Percentiles rank a stretch among this genome's conserved stretches.
These are phyloP conservation scores for Aviceda subcristata DNA, from an alignment of 2,113 vertebrate genomes.

Conservation along the genomic window DNA sequence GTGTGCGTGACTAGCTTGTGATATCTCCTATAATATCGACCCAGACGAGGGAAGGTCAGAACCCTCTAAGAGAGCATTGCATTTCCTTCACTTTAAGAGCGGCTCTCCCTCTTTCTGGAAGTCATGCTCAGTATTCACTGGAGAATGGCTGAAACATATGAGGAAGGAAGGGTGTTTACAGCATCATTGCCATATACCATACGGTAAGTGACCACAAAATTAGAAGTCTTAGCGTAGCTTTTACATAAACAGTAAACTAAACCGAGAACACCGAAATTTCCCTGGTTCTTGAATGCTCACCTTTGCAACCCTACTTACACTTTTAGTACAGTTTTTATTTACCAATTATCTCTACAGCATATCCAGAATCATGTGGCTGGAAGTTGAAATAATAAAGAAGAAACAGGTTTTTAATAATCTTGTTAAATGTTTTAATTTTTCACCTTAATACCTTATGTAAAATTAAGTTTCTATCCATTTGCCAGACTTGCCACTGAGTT, in stretches of 20 bases:
- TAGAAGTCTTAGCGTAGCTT: not conserved
- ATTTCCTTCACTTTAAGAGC: not conserved
- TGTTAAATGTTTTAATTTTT: not conserved
- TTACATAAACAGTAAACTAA: not conserved
- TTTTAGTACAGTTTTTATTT: not conserved
- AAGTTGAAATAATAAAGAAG: not conserved
- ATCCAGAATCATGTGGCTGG: not conserved
- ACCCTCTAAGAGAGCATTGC: not conserved
- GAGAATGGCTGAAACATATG: not conserved
- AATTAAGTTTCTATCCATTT: not conserved
- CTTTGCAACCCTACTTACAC: not conserved
- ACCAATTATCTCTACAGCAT: not conserved
- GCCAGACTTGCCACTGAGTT: not conserved
- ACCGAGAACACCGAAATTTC: not conserved
- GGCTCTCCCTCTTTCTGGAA: not conserved
- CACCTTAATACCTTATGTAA: not conserved
- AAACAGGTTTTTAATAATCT: not conserved
- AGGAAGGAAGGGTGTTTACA: not conserved
- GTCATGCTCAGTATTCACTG: not conserved
- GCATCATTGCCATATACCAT: not conserved
- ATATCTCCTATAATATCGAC: not conserved
- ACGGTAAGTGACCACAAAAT: not conserved
- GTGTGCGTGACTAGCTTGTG: not conserved
- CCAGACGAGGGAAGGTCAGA: not conserved
- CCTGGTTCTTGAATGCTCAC: not conserved